Percentiles rank a stretch among this genome's conserved stretches.
Conservation (phyloP, 2,797 vertebrate genomes). For the Pipistrellus nathusii region DNA sequence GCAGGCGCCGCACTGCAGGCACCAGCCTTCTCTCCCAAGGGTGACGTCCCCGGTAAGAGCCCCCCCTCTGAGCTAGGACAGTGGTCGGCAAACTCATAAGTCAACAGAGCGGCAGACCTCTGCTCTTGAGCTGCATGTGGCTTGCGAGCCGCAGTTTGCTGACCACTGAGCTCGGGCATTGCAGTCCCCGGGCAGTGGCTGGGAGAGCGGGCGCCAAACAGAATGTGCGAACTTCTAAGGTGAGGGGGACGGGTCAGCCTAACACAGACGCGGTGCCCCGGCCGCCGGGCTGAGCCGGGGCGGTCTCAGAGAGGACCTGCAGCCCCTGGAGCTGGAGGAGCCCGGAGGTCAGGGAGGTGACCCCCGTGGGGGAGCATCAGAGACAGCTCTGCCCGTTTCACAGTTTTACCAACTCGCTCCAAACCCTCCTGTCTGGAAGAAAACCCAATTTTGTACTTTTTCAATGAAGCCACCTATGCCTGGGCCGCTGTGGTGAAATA, state of each 20-base stretch:
- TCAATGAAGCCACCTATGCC: background rate
- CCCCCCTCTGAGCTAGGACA: background rate
- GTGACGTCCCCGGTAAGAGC: fast-evolving
- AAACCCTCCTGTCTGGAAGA: background rate
- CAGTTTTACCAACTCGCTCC: background rate
- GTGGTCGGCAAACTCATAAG: too few species aligned
- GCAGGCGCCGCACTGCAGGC: fast-evolving
- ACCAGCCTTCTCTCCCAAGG: background rate
- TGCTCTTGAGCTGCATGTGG: too few species aligned
- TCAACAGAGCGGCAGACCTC: too few species aligned
- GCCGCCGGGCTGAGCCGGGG: background rate
- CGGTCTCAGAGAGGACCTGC: fast-evolving
- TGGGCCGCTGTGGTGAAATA: background rate
- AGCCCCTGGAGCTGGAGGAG: background rate
- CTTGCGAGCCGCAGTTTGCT: too few species aligned
- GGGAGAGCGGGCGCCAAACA: background rate
- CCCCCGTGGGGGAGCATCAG: background rate
- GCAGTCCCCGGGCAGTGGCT: background rate
- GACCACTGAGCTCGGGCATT: background rate
- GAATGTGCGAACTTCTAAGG: background rate
- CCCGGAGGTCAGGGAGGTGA: background rate
- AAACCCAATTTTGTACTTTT: background rate
- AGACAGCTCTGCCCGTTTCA: background rate
- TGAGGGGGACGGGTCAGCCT: background rate
- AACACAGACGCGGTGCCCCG: background rate